phyloP scores from a whole-genome alignment of 2,113 vertebrate genomes.

The Triplophysa dalaica region DNA sequence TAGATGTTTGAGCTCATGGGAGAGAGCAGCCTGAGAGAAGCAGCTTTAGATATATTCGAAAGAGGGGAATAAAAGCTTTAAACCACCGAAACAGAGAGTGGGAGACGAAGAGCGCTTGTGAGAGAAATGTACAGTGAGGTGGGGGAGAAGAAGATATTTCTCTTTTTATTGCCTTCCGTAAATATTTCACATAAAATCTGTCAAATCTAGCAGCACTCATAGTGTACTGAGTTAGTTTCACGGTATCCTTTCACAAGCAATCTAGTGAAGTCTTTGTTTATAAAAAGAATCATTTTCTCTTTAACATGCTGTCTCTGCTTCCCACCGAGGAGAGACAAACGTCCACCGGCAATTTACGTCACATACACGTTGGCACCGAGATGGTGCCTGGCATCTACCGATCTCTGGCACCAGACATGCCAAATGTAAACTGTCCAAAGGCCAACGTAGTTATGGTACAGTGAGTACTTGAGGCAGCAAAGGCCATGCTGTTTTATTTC shows the following conservation, averaged over 20 bases:
- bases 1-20: neutral
- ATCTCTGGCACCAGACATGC: constrained; percentile 47
- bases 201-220: constrained; percentile 14
- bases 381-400: constrained; percentile 42
- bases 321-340: constrained; percentile 30
- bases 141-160: neutral
- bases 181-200: constrained; percentile 16
- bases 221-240: constrained; percentile 15
- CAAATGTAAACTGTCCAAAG: constrained; percentile 54
- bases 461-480: constrained; percentile 42
- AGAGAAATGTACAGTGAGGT: neutral
- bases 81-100: neutral
- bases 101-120: neutral
- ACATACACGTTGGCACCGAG: constrained; percentile 45
- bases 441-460: constrained; percentile 41
- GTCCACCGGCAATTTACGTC: constrained; percentile 46
- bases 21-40: neutral
- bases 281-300: constrained; percentile 26
- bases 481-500: constrained; percentile 48
- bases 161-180: constrained; percentile 13
- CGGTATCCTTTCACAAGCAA: constrained; percentile 5
- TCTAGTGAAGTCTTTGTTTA: constrained; percentile 6
- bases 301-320: constrained; percentile 15
- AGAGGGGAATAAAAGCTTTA: neutral
- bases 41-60: neutral